A percentile compares a stretch with the other conserved stretches of the same genome.
Evolutionary conservation across 2,888 invertebrate species (phyloP).

Genomic region (Agrilus mali): DNA sequence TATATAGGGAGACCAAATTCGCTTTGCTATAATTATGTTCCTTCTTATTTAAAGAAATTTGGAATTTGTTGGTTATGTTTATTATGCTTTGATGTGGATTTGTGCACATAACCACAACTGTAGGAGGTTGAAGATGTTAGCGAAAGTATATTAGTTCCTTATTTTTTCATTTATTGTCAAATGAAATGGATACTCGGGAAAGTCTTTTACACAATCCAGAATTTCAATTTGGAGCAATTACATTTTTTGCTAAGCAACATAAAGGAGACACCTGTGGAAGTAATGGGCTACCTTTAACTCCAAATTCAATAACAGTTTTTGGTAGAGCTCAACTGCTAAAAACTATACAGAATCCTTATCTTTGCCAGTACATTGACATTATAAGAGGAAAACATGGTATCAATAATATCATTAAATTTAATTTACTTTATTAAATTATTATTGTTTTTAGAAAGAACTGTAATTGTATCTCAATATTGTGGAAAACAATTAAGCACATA

Average conservation of each 20-base stretch:
- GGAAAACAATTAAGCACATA: conserved; percentile 47
- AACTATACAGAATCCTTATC: conserved; percentile 62
- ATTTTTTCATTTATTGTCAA: background rate
- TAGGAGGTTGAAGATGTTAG: background rate
- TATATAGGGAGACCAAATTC: no score
- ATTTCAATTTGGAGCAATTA: conserved; percentile 67
- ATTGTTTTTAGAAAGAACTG: conserved; percentile 56
- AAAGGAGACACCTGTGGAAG: conserved; percentile 86
- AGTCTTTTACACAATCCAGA: conserved; percentile 33
- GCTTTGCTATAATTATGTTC: no score
- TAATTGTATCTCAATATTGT: conserved; percentile 70
- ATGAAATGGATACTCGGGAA: conserved; percentile 7
- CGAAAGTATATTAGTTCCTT: background rate
- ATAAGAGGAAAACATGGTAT: conserved; percentile 89
- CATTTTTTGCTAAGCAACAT: conserved; percentile 84
- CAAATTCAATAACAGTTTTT: conserved; percentile 89
- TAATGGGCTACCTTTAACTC: conserved; percentile 91
- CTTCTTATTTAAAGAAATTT: no score
- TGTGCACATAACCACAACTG: background rate
- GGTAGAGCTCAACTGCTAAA: conserved; percentile 78
- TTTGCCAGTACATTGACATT: conserved; percentile 85
- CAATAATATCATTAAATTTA: conserved; percentile 6
- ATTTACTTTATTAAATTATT: conserved; percentile 1
- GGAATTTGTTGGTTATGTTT: no score
- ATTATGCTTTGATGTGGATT: background rate